Conservation (phyloP, 2,113 vertebrate species). For the Prochilodus magdalenae region DNA sequence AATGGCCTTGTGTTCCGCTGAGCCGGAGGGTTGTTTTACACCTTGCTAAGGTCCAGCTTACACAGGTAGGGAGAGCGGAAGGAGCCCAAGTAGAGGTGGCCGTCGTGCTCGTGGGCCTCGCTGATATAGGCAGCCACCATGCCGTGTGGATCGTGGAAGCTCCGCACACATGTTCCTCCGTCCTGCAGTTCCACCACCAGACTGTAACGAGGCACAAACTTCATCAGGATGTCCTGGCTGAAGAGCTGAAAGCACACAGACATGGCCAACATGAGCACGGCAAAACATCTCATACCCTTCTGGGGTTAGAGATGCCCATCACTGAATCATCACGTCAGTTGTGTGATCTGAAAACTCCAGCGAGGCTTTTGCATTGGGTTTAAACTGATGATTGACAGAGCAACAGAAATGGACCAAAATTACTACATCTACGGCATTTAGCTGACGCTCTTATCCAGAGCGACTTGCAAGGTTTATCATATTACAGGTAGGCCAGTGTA, state of each 20-base stretch:
- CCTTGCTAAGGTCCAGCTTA: conserved; percentile 82
- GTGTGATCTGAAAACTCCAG: no score
- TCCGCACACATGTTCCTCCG: conserved; percentile 86
- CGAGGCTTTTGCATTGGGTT: no score
- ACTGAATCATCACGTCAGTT: no score
- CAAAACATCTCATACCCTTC: background rate
- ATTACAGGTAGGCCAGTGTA: no score
- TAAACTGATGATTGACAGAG: no score
- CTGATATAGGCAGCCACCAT: conserved; percentile 83
- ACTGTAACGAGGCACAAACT: conserved; percentile 90
- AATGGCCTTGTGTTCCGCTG: conserved; percentile 3
- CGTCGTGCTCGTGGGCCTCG: conserved; percentile 87
- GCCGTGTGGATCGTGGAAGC: conserved; percentile 91
- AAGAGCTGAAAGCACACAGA: conserved; percentile 79
- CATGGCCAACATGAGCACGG: background rate
- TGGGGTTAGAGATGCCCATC: background rate
- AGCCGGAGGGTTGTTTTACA: conserved; percentile 60
- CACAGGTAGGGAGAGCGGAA: conserved; percentile 87
- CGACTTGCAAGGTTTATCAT: no score
- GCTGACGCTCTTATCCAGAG: no score
- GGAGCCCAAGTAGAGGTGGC: conserved; percentile 92
- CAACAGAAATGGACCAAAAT: no score
- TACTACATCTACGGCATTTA: no score
- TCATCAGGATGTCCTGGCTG: conserved; percentile 85
- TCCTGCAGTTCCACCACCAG: conserved; percentile 90